A percentile compares a stretch with the other conserved stretches of the same genome.
Evolutionary conservation across 2,888 invertebrate genomes (phyloP).

Genomic region (Danaus chrysippus): DNA sequence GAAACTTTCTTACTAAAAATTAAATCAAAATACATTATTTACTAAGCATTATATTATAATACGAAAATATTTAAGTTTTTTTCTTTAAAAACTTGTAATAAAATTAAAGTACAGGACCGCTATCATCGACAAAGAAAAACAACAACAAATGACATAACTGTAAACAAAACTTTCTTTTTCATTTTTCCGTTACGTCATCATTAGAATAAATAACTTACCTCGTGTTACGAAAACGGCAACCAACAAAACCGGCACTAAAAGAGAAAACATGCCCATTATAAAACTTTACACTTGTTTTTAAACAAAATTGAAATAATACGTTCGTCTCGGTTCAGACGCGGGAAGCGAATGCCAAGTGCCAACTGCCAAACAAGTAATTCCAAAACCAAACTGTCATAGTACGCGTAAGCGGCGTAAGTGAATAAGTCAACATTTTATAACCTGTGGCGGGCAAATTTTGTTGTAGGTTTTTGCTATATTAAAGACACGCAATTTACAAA

Average conservation of each 20-base stretch:
- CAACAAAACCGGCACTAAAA: constrained; percentile 64
- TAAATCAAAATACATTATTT: no score
- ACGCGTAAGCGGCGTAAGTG: background rate
- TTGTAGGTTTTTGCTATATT: no score
- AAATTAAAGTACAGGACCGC: no score
- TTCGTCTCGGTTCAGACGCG: constrained; percentile 44
- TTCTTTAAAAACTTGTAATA: no score
- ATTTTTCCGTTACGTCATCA: constrained; percentile 7
- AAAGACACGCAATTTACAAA: no score
- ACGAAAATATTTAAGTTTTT: no score
- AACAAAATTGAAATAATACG: constrained; percentile 39
- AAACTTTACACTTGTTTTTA: constrained; percentile 39
- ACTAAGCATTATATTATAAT: no score
- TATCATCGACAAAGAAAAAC: background rate
- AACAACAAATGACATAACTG: background rate
- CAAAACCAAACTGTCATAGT: background rate
- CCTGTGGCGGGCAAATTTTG: no score
- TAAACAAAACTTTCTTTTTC: constrained; percentile 14
- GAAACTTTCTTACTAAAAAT: no score
- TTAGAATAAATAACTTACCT: constrained; percentile 48
- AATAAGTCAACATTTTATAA: no score
- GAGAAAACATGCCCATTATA: constrained; percentile 60
- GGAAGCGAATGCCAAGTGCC: constrained; percentile 53
- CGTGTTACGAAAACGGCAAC: constrained; percentile 60
- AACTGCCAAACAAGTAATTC: constrained; percentile 2